Base-by-base conservation (phyloP, 2,797 vertebrate genomes). In the Amniataba percoides region DNA sequence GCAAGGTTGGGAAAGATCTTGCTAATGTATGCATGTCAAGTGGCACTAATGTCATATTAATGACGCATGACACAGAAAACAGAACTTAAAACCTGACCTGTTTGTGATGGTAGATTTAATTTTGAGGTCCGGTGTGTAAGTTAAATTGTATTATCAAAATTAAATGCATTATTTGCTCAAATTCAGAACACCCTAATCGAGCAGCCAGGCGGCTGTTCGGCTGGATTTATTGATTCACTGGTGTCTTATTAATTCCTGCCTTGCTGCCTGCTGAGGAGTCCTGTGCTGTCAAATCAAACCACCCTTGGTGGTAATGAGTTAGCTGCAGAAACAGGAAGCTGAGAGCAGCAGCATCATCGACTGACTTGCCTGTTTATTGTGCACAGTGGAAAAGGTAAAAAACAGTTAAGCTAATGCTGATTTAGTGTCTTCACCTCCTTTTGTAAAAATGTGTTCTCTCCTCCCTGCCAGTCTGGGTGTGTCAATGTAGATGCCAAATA, bases 301-400 rank as follows among this genome's bases (percentile, higher is more conserved):
- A 14, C 55, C 46, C 57, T 57, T 63, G 63, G 67, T 76, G 80
- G 59, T 74, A 74, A 78, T 48, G 48, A 87, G 60, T 71, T 68
- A 71, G 79, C 40, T 51, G 56, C 18, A 69, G 43, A 76, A 53
- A 46, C 74, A 72, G 21, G 58, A 65, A 69, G 74, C 53, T 70
- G 75, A 78, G 71, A 76, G 58, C 71, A 76, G 80, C 74, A 74
- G 40, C 77, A 39, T 57, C 78, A 69, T 68, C 72, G 76, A 78
- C 71, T 69, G 43, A 72, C 58, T 85, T 14, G n/a, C 66, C 64
- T 61, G 51, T 86, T 83, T 78, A 81, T 65, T 57, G 61, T 68
- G 56, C 72, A 82, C 56, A 72, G 80, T 65, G 39, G 65, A 87
- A 80, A 77, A 77, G 77, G 84, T 83, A 57, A 88, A 77, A 87